Conservation (phyloP, 2,888 invertebrate species). For the Thalpophila matura region DNA sequence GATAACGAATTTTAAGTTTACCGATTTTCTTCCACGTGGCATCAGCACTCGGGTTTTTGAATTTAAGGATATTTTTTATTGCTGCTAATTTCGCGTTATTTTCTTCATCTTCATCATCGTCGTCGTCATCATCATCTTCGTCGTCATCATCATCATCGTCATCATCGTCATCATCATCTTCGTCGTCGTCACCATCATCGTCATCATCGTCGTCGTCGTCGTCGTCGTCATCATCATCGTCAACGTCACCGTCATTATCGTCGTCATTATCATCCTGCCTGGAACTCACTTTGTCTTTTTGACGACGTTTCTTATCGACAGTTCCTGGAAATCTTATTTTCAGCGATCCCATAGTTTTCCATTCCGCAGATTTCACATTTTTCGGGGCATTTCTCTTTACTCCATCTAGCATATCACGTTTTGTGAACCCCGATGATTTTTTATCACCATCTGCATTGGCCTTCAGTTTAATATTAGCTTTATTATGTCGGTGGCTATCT, state of each 20-base stretch:
- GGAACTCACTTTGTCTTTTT: constrained; percentile 55
- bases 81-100: constrained; percentile 75
- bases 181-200: constrained; percentile 79
- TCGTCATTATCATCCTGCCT: constrained; percentile 59
- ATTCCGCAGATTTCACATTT: constrained; percentile 67
- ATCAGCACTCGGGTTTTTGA: constrained; percentile 62
- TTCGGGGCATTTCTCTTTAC: constrained; percentile 65
- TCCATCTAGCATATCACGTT: constrained; percentile 68
- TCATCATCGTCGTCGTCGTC: constrained; percentile 88
- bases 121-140: constrained; percentile 70
- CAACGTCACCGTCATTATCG: constrained; percentile 70
- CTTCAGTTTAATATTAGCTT: constrained; percentile 87
- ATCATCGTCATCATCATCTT: constrained; percentile 73
- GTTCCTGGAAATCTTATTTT: constrained; percentile 75
- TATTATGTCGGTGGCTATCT: constrained; percentile 88
- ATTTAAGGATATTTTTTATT: constrained; percentile 67
- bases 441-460: constrained; percentile 89
- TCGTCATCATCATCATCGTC: constrained; percentile 78
- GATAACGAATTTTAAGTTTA: constrained; percentile 69
- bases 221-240: constrained; percentile 80
- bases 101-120: constrained; percentile 77
- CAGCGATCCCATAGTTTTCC: constrained; percentile 80
- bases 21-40: constrained; percentile 70
- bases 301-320: constrained; percentile 54
- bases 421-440: constrained; percentile 78